phyloP scores from a whole-genome alignment of 30 jellyfish, hydroid and myxozoan genomes.

The Rhopilema esculentum region DNA sequence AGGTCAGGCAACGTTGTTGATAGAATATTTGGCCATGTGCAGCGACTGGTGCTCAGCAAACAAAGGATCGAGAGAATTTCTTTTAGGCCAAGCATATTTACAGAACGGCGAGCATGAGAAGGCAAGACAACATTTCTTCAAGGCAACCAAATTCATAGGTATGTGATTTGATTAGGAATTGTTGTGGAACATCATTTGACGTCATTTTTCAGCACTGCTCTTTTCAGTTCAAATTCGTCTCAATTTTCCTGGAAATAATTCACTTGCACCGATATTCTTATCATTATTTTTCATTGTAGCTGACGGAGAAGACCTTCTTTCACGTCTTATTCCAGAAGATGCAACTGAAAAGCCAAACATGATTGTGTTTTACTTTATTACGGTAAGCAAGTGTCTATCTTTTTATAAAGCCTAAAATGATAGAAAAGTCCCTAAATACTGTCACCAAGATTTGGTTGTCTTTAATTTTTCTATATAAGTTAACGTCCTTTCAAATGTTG shows the following conservation, averaged over 20 bases:
- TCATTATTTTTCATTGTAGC: conserved; percentile 1
- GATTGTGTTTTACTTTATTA: conserved; percentile 52
- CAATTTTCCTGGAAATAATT: too few species aligned
- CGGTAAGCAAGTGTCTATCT: conserved; percentile 4
- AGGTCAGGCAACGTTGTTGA: conserved; percentile 69
- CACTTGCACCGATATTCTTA: neutral
- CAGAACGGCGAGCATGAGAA: conserved; percentile 79
- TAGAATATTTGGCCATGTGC: conserved; percentile 70
- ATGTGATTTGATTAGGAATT: too few species aligned
- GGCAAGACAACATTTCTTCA: conserved; percentile 79
- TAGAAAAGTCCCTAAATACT: neutral
- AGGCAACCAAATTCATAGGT: conserved; percentile 81
- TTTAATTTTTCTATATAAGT: neutral
- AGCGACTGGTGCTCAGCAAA: conserved; percentile 76
- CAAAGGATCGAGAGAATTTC: conserved; percentile 79
- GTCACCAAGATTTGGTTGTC: neutral
- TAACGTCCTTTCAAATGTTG: neutral
- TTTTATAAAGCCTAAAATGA: too few species aligned
- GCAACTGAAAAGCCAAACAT: conserved; percentile 27
- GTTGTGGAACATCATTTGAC: too few species aligned
- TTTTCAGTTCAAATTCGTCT: too few species aligned
- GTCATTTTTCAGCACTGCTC: too few species aligned
- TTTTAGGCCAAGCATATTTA: conserved; percentile 82
- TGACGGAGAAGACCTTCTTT: conserved; percentile 20
- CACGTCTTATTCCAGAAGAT: conserved; percentile 30